Percentiles rank a stretch among this genome's conserved stretches.
Conservation (phyloP, 64 coral and sea anemone genomes). For the Pocillopora verrucosa region DNA sequence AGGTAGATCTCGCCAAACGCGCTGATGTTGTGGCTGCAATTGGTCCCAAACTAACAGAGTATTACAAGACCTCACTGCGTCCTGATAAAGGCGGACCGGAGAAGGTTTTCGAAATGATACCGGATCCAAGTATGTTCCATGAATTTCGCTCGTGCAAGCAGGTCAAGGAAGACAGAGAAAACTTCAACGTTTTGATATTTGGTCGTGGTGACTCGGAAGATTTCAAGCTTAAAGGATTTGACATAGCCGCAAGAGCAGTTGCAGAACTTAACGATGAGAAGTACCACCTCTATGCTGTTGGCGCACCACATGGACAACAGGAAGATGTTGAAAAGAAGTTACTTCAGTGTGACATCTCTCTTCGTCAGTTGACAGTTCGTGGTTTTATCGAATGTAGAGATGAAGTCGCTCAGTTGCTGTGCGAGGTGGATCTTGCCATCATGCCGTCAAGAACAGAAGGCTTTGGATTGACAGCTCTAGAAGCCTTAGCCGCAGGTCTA, state of each 20-base stretch:
- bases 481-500: slow-evolving; percentile 19
- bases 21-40: slow-evolving; percentile 38
- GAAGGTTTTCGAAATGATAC: neutral
- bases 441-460: slow-evolving; percentile 42
- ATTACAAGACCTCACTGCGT: neutral
- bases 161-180: neutral
- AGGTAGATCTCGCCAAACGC: neutral
- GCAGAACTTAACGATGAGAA: slow-evolving; percentile 1
- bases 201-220: slow-evolving; percentile 45
- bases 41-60: slow-evolving; percentile 18
- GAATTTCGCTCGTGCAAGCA: neutral
- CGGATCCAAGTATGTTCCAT: slow-evolving; percentile 15
- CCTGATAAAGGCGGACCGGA: neutral
- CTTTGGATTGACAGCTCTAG: slow-evolving; percentile 18
- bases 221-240: slow-evolving; percentile 34
- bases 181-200: slow-evolving; percentile 34
- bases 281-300: slow-evolving; percentile 24
- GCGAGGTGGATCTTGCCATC: slow-evolving; percentile 22
- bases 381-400: slow-evolving; percentile 13
- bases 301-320: neutral
- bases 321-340: neutral
- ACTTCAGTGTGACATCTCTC: neutral
- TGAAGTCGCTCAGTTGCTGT: neutral
- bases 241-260: slow-evolving; percentile 29
- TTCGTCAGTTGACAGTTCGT: slow-evolving; percentile 3